A percentile compares a stretch with the other conserved stretches of the same genome.
Evolutionary conservation across 2,888 invertebrate species (phyloP).

Genomic region (Magallana nippona): DNA sequence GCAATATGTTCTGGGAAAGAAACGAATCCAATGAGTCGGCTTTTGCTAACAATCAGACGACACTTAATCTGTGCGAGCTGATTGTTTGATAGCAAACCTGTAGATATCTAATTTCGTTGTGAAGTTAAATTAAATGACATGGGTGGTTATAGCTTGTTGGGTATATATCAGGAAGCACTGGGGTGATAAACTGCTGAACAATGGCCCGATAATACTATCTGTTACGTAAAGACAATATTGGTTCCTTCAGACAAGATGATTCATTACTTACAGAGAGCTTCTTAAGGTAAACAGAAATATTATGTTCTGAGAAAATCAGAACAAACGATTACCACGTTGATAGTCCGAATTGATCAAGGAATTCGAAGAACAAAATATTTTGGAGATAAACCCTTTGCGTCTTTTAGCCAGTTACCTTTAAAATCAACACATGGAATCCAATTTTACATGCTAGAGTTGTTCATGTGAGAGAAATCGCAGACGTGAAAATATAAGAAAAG

Average conservation of each 20-base stretch:
- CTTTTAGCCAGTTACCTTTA: neutral
- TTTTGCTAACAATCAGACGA: neutral
- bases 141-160: neutral
- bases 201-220: neutral
- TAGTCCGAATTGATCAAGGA: too few species aligned
- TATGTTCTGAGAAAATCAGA: neutral
- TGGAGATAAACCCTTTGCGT: too few species aligned
- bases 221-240: neutral
- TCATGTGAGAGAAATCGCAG: neutral
- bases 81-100: neutral
- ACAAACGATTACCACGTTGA: too few species aligned
- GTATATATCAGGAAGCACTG: neutral
- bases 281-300: neutral
- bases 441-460: neutral
- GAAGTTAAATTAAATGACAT: slow-evolving; percentile 5
- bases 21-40: neutral
- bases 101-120: slow-evolving; percentile 12
- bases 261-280: neutral
- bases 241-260: neutral
- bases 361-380: too few species aligned
- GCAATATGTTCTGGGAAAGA: neutral
- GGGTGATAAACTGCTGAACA: slow-evolving; percentile 7
- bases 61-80: neutral
- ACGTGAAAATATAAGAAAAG: neutral
- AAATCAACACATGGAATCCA: neutral